Conservation (phyloP, 2,888 invertebrate species). For the Scrobipalpa atriplicella region DNA sequence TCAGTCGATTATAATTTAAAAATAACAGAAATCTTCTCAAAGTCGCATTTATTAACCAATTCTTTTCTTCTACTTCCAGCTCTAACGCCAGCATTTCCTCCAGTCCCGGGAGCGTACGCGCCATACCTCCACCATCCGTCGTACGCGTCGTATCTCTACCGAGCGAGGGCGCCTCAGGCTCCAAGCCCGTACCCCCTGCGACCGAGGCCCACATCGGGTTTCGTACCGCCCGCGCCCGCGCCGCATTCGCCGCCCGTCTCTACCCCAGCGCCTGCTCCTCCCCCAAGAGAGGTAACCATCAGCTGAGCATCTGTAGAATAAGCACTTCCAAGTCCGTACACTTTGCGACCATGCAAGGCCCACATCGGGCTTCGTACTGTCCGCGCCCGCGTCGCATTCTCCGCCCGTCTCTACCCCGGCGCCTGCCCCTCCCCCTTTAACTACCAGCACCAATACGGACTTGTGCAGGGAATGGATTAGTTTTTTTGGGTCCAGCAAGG, state of each 20-base stretch:
- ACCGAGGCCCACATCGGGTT: constrained; percentile 70
- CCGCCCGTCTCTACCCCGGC: no score
- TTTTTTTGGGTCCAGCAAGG: no score
- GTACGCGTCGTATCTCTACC: constrained; percentile 73
- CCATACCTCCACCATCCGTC: constrained; percentile 63
- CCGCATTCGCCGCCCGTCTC: constrained; percentile 69
- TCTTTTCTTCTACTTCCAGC: constrained; percentile 12
- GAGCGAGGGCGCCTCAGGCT: constrained; percentile 66
- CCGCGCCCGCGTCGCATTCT: no score
- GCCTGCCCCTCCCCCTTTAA: no score
- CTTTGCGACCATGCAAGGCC: no score
- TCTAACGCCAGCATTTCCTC: constrained; percentile 54
- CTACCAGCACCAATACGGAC: no score
- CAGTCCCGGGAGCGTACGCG: constrained; percentile 65
- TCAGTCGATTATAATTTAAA: no score
- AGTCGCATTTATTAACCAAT: no score
- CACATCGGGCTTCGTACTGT: no score
- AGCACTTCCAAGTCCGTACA: constrained; percentile 47
- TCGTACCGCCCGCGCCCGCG: constrained; percentile 73
- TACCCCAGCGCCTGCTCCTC: constrained; percentile 62
- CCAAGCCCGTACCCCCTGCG: constrained; percentile 62
- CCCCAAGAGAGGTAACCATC: constrained; percentile 64
- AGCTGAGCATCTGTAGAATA: constrained; percentile 45
- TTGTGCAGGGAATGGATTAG: no score
- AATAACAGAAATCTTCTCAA: not conserved